phyloP scores from a whole-genome alignment of 2,888 invertebrate species.

The Lasius fuliginosus region DNA sequence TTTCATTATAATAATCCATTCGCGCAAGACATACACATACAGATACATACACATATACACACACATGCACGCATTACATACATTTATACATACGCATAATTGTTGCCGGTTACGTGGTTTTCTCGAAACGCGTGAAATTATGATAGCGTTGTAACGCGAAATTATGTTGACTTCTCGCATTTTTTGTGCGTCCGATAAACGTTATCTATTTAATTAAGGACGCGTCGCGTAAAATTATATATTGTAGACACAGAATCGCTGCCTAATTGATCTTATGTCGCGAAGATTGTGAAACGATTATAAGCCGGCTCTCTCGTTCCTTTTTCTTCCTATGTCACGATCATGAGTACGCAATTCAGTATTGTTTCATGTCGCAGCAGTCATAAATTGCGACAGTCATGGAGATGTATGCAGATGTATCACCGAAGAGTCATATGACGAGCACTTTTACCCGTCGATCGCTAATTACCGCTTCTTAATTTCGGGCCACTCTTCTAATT shows the following conservation, averaged over 20 bases:
- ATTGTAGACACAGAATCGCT: constrained; percentile 5
- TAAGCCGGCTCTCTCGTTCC: constrained; percentile 32
- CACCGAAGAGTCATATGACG: constrained; percentile 26
- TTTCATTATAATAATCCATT: constrained; percentile 60
- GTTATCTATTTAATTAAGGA: constrained; percentile 35
- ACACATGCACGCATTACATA: neutral
- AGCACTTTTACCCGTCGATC: constrained; percentile 27
- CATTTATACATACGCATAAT: neutral
- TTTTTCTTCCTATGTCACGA: constrained; percentile 15
- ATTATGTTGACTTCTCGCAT: constrained; percentile 34
- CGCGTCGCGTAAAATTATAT: constrained; percentile 27
- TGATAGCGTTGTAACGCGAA: constrained; percentile 26
- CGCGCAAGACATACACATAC: neutral
- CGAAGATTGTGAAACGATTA: constrained; percentile 37
- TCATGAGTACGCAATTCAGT: constrained; percentile 43
- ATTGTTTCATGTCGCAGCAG: constrained; percentile 28
- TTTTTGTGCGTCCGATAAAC: constrained; percentile 31
- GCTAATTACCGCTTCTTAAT: constrained; percentile 50
- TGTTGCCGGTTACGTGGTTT: constrained; percentile 54
- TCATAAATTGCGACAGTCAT: constrained; percentile 28
- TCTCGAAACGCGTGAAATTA: constrained; percentile 56
- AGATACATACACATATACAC: neutral
- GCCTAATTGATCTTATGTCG: constrained; percentile 30
- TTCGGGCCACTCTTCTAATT: constrained; percentile 53
- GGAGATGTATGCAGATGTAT: constrained; percentile 38